Evolutionary conservation across 1,140 invertebrate species (phyloP).

Genomic region (Drosophila funebris): DNA sequence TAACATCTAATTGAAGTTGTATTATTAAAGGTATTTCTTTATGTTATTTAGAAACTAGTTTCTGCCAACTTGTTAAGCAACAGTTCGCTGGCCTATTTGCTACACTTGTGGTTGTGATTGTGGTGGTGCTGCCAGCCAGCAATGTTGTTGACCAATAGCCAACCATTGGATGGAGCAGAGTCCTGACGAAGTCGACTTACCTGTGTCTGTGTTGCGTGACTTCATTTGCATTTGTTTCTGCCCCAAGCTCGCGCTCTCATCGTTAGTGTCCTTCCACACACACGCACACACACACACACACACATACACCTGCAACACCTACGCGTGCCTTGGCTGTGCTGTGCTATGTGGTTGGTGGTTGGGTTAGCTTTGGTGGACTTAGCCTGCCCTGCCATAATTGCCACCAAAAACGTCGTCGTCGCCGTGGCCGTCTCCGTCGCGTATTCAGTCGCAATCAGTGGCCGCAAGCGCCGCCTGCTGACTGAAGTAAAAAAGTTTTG

Average conservation of each 20-base stretch:
- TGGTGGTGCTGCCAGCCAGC: neutral
- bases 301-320: slow-evolving; percentile 33
- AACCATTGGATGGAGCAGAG: slow-evolving; percentile 52
- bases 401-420: slow-evolving; percentile 25
- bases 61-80: slow-evolving; percentile 3
- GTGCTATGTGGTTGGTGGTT: slow-evolving; percentile 31
- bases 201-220: slow-evolving; percentile 70
- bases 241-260: slow-evolving; percentile 21
- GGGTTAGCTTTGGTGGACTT: slow-evolving; percentile 5
- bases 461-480: slow-evolving; percentile 34
- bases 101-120: neutral
- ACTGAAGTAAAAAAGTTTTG: slow-evolving; percentile 48
- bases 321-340: slow-evolving; percentile 43
- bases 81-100: slow-evolving; percentile 16
- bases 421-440: slow-evolving; percentile 5
- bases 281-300: slow-evolving; percentile 12
- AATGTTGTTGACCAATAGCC: slow-evolving; percentile 36
- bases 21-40: no score
- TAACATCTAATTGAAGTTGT: no score
- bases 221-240: slow-evolving; percentile 76
- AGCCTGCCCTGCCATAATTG: slow-evolving; percentile 58
- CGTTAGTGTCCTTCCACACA: slow-evolving; percentile 66
- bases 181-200: slow-evolving; percentile 1
- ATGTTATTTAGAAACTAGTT: neutral
- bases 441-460: slow-evolving; percentile 34